Evolutionary conservation across 1,140 invertebrate species (phyloP).

Genomic region (Lepidostoma basale): DNA sequence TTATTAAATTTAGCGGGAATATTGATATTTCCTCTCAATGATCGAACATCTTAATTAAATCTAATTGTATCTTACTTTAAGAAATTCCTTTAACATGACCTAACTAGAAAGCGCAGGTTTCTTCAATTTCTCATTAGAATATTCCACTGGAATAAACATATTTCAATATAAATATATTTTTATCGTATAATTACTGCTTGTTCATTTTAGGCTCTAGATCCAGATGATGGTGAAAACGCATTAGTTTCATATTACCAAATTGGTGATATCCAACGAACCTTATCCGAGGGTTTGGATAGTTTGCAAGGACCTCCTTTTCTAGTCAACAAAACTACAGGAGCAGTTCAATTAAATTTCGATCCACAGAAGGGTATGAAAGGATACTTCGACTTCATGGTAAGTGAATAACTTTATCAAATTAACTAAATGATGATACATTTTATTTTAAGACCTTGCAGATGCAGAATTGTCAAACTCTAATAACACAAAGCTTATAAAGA

Average conservation of each 20-base stretch:
- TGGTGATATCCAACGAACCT: conserved; percentile 78
- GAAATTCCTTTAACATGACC: too few species aligned
- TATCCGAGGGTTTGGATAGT: conserved; percentile 85
- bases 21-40: too few species aligned
- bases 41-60: too few species aligned
- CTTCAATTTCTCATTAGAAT: too few species aligned
- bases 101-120: too few species aligned
- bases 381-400: conserved; percentile 90
- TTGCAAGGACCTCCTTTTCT: conserved; percentile 81
- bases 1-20: too few species aligned
- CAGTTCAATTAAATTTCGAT: conserved; percentile 89
- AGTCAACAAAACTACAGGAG: conserved; percentile 79
- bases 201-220: conserved; percentile 81
- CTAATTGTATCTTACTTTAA: conserved; percentile 36
- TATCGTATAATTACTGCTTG: conserved; percentile 19
- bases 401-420: conserved; percentile 33
- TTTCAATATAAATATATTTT: background rate
- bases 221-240: conserved; percentile 78
- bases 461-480: too few species aligned
- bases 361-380: conserved; percentile 96
- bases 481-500: too few species aligned
- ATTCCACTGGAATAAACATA: too few species aligned
- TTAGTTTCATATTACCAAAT: conserved; percentile 79
- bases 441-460: too few species aligned
- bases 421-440: too few species aligned